Base-by-base conservation (phyloP, 2,888 invertebrate species). In the Philopedon plagiatum region DNA sequence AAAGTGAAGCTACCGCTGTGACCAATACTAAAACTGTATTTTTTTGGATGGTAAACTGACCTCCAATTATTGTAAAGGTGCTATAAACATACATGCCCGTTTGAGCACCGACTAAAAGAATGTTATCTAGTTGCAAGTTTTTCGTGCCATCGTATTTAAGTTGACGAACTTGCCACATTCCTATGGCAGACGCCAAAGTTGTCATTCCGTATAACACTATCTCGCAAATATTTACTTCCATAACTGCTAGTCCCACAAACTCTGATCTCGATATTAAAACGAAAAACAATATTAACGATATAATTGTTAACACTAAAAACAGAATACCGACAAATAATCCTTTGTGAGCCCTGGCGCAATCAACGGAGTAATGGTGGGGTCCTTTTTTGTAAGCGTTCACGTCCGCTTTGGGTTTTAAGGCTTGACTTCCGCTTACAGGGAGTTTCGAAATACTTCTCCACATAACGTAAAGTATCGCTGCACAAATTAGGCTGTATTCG, bases 401-500 rank as follows among this genome's bases (percentile, higher is more conserved):
- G 26, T 89, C 89, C 0, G 87, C 78, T 67, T 88, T 82, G 9
- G 77, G 46, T 70, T 81, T 82, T 2, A 75, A 7, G 0, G 37
- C 13, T 1, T 77, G 75, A 13, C 64, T 65, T 29, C 78, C 79
- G 3, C 74, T 65, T 3, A 80, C 78, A 41, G 91, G 90, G 71
- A 90, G 87, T 80, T 91, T 92, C 0, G 91, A 91, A 76, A 95
- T 95, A 83, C 94, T 94, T 80, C 94, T 94, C 96, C 98, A 98
- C 94, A 98, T 97, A 18, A 98, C 96, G 85, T 97, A 98, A 57
- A 98, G 88, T 75, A 98, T 94, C 32, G 97, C 98, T 0, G 98
- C 98, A 81, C 98, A 98, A 74, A 98, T 98, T 70, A 98, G 88
- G 57, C 97, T 97, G 86, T 98, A 99, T 86, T 98, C 98, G 76